Conservation (phyloP, 2,113 vertebrate species). For the Pardalotus punctatus region DNA sequence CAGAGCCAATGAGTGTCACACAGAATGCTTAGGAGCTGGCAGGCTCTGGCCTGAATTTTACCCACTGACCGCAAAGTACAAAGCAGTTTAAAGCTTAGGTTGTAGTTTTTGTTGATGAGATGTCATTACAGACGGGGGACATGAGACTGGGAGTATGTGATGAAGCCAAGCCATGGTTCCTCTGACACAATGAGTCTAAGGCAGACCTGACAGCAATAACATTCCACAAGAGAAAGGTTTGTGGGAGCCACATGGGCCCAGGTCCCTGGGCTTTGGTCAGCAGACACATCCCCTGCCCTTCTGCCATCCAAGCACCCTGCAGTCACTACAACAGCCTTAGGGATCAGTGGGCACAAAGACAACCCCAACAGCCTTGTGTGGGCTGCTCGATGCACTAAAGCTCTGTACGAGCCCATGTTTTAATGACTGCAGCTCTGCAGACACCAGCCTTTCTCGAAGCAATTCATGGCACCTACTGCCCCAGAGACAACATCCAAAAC, state of each 20-base stretch:
- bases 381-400: not conserved
- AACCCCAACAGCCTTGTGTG: not conserved
- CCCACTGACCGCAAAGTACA: not conserved
- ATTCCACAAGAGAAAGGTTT: not conserved
- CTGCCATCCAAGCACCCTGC: not conserved
- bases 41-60: not conserved
- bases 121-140: not conserved
- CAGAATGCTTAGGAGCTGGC: not conserved
- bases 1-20: rapidly evolving
- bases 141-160: not conserved
- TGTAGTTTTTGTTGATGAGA: not conserved
- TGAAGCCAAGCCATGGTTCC: not conserved
- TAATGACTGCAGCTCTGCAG: not conserved
- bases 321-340: not conserved
- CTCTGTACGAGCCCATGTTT: not conserved
- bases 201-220: not conserved
- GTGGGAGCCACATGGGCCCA: rapidly evolving
- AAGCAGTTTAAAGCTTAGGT: not conserved
- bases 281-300: not conserved
- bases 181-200: rapidly evolving
- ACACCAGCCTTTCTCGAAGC: not conserved
- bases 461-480: not conserved
- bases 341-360: not conserved
- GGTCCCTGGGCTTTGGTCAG: not conserved
- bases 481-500: not conserved